These are phyloP conservation scores for Drosophila parabipectinata DNA, from an alignment of 1,140 invertebrate genomes.

Conservation along the genomic window DNA sequence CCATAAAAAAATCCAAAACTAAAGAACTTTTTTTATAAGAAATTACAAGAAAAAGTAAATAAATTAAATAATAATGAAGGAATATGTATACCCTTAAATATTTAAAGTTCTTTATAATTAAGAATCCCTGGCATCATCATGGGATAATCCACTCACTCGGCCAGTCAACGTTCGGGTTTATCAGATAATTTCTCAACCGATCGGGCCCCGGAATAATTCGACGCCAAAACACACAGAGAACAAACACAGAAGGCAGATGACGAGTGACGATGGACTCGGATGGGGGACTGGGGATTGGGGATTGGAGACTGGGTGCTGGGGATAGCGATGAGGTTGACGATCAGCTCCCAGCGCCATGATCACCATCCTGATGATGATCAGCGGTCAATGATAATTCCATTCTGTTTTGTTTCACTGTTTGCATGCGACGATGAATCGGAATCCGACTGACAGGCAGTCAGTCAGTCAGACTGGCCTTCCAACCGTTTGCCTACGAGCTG, in stretches of 20 bases:
- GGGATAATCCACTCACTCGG: slow-evolving; percentile 33
- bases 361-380: slow-evolving; percentile 33
- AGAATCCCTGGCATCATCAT: slow-evolving; percentile 8
- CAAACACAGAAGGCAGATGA: slow-evolving; percentile 40
- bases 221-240: slow-evolving; percentile 17
- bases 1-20: slow-evolving; percentile 19
- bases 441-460: slow-evolving; percentile 31
- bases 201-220: slow-evolving; percentile 6
- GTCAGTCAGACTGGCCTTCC: neutral
- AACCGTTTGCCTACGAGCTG: slow-evolving; percentile 22
- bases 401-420: slow-evolving; percentile 58
- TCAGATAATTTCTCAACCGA: slow-evolving; percentile 18
- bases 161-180: slow-evolving; percentile 33
- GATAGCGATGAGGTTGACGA: slow-evolving; percentile 25
- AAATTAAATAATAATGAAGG: neutral
- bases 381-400: slow-evolving; percentile 63
- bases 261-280: slow-evolving; percentile 1
- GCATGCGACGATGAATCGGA: slow-evolving; percentile 55
- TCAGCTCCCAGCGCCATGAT: slow-evolving; percentile 29
- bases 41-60: neutral
- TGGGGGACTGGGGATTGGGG: neutral
- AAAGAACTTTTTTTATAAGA: slow-evolving; percentile 17
- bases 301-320: too few relatives aligned
- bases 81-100: too few relatives aligned
- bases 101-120: neutral